phyloP scores from a whole-genome alignment of 92 coral and sea anemone species.

The Phymanthus crucifer region DNA sequence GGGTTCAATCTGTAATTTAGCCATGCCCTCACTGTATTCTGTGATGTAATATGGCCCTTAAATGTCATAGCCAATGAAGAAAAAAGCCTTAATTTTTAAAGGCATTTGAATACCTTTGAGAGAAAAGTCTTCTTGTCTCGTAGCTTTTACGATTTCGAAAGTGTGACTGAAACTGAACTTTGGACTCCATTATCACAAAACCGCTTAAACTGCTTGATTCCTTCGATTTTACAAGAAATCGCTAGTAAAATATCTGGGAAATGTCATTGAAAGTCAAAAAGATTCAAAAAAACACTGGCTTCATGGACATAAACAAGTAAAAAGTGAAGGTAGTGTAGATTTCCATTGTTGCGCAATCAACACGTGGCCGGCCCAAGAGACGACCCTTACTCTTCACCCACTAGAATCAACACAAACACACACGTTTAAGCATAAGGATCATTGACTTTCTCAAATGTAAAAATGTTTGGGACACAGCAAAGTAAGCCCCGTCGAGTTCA shows the following conservation, averaged over 20 bases:
- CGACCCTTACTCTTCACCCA: no score
- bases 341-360: not conserved
- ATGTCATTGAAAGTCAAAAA: no score
- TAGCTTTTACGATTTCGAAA: no score
- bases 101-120: not conserved
- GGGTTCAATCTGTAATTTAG: no score
- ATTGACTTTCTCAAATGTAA: slow-evolving; percentile 92
- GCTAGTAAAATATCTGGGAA: no score
- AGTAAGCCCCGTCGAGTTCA: slow-evolving; percentile 99
- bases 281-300: not conserved
- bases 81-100: not conserved
- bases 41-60: no score
- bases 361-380: slow-evolving; percentile 27
- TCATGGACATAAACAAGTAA: not conserved
- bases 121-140: not conserved
- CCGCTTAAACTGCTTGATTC: no score
- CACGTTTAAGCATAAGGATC: slow-evolving; percentile 36
- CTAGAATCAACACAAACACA: not conserved
- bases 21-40: no score
- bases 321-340: not conserved
- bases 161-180: no score
- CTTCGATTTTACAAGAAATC: no score
- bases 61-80: not conserved
- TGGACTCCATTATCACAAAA: no score
- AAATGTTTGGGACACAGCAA: slow-evolving; percentile 98